phyloP scores from a whole-genome alignment of 1,140 invertebrate genomes.

The Cephus cinctus region DNA sequence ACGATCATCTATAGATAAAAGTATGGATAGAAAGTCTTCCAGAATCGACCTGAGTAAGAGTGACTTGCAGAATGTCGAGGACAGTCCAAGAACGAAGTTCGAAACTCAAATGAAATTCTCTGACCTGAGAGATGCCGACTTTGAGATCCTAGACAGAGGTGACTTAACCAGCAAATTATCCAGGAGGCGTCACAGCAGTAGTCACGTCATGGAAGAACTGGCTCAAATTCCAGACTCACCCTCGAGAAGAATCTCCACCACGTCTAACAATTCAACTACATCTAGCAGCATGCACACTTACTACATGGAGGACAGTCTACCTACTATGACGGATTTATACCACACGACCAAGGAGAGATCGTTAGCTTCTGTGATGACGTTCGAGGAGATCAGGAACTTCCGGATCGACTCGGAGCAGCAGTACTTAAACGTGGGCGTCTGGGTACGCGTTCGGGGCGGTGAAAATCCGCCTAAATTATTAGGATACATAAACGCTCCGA shows the following conservation, averaged over 20 bases:
- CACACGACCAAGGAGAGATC: conserved; percentile 48
- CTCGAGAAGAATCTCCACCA: conserved; percentile 43
- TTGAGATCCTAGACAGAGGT: conserved; percentile 18
- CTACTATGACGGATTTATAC: conserved; percentile 38
- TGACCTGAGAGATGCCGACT: conserved; percentile 41
- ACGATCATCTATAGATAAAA: neutral
- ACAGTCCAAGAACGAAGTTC: conserved; percentile 26
- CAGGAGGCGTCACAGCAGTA: conserved; percentile 44
- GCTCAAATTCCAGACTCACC: conserved; percentile 33
- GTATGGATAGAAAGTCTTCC: conserved; percentile 25
- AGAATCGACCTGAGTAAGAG: conserved; percentile 32
- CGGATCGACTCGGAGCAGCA: conserved; percentile 66
- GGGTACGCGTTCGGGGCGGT: conserved; percentile 61
- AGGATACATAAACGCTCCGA: conserved; percentile 78
- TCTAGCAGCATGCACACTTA: conserved; percentile 33
- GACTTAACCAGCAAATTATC: conserved; percentile 38
- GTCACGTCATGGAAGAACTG: conserved; percentile 25
- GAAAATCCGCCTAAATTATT: conserved; percentile 66
- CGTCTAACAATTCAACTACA: conserved; percentile 39
- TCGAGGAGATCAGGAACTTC: conserved; percentile 76
- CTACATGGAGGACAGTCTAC: conserved; percentile 25
- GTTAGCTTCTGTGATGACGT: conserved; percentile 59
- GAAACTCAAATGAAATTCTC: conserved; percentile 49
- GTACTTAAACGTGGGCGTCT: conserved; percentile 83
- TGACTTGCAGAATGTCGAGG: conserved; percentile 21